phyloP scores from a whole-genome alignment of 2,113 vertebrate species.

The Porphyrio hochstetteri region DNA sequence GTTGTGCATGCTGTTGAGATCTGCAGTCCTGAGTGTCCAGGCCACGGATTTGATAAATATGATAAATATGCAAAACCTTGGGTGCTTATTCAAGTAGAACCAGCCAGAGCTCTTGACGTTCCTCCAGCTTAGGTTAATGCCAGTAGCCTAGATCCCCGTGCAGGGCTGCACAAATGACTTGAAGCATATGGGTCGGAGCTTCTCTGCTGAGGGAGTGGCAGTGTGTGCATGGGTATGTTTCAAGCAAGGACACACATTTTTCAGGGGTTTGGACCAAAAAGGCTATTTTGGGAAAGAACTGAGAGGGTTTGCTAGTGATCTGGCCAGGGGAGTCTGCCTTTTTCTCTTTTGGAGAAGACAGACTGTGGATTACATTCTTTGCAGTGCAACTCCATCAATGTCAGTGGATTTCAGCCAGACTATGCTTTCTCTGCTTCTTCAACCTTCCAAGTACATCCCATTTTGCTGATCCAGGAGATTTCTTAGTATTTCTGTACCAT shows the following conservation, averaged over 20 bases:
- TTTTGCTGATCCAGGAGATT: constrained; percentile 28
- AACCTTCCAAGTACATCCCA: neutral
- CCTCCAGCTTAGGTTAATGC: neutral
- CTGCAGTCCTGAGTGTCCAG: neutral
- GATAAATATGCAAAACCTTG: neutral
- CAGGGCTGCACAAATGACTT: fast-evolving
- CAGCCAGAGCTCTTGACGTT: neutral
- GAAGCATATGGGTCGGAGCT: neutral
- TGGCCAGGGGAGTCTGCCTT: constrained; percentile 54
- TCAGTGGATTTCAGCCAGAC: neutral
- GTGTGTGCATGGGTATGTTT: neutral
- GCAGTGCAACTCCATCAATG: neutral
- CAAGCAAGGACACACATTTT: neutral
- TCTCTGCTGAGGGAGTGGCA: neutral
- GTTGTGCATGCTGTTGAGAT: neutral
- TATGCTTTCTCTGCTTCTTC: neutral
- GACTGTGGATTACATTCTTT: neutral
- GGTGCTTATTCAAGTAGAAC: neutral
- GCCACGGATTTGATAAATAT: neutral
- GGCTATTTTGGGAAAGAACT: neutral
- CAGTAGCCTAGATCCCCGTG: neutral
- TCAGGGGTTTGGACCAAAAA: neutral
- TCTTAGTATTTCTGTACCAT: neutral
- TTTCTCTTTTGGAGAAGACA: constrained; percentile 5
- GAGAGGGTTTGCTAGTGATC: neutral